phyloP scores from a whole-genome alignment of 2,888 invertebrate genomes.

The Ashinkailepas kermadecensis region DNA sequence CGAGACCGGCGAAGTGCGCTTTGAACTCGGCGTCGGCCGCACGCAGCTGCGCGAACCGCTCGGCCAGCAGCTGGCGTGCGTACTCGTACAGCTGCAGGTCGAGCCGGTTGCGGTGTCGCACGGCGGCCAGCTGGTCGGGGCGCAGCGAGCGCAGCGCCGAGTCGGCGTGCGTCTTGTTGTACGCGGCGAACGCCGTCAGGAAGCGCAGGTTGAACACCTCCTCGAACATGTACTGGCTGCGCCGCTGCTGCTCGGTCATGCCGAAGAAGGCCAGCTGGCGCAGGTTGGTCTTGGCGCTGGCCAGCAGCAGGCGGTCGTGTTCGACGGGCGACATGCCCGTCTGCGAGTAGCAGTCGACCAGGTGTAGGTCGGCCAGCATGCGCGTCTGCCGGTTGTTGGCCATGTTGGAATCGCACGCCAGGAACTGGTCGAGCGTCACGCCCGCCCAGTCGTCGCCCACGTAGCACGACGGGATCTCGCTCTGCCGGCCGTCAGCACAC shows the following conservation, averaged over 20 bases:
- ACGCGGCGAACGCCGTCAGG: slow-evolving; percentile 64
- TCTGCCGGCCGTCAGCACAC: not conserved
- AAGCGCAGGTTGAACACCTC: slow-evolving; percentile 86
- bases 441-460: slow-evolving; percentile 90
- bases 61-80: slow-evolving; percentile 72
- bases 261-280: slow-evolving; percentile 96
- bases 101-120: slow-evolving; percentile 72
- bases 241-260: slow-evolving; percentile 88
- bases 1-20: slow-evolving; percentile 27
- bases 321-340: slow-evolving; percentile 56
- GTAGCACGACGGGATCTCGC: slow-evolving; percentile 3
- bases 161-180: slow-evolving; percentile 80
- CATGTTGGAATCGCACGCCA: slow-evolving; percentile 83
- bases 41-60: slow-evolving; percentile 52
- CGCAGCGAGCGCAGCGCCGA: slow-evolving; percentile 70
- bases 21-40: slow-evolving; percentile 29
- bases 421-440: slow-evolving; percentile 83
- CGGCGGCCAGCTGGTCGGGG: slow-evolving; percentile 62
- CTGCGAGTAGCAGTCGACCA: slow-evolving; percentile 88
- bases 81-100: slow-evolving; percentile 90
- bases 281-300: slow-evolving; percentile 91
- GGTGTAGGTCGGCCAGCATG: slow-evolving; percentile 81
- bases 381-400: slow-evolving; percentile 94
- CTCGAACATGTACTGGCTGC: slow-evolving; percentile 88
- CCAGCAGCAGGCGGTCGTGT: slow-evolving; percentile 75